Conservation (phyloP, 1,140 invertebrate species). For the Drosophila bipectinata region DNA sequence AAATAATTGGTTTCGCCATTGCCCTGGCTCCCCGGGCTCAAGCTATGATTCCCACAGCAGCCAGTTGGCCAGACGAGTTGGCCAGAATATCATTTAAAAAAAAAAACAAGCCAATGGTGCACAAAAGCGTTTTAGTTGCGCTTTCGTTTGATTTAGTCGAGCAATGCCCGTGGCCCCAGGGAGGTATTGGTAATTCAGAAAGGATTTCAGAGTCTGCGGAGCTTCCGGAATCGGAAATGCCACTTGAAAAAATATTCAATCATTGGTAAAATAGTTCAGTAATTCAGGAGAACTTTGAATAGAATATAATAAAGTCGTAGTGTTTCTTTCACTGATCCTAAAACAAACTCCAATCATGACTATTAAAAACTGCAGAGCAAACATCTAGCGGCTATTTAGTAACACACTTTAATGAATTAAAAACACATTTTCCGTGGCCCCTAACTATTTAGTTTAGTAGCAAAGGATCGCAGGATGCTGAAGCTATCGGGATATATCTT, state of each 20-base stretch:
- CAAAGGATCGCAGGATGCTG: constrained; percentile 6
- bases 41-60: constrained; percentile 21
- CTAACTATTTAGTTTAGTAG: no score
- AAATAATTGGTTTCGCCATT: constrained; percentile 67
- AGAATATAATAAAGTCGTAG: background rate
- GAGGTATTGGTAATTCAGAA: constrained; percentile 28
- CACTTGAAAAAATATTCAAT: constrained; percentile 8
- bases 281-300: background rate
- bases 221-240: constrained; percentile 4
- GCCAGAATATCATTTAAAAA: constrained; percentile 72
- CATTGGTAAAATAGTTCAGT: background rate
- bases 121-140: constrained; percentile 68
- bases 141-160: constrained; percentile 58
- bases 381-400: constrained; percentile 63
- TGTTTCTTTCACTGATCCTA: constrained; percentile 16
- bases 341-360: constrained; percentile 34
- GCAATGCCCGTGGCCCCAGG: constrained; percentile 13
- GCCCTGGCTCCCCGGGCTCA: constrained; percentile 13
- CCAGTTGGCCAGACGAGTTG: constrained; percentile 21
- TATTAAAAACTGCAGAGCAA: constrained; percentile 67
- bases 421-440: constrained; percentile 35
- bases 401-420: constrained; percentile 62
- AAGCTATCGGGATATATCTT: constrained; percentile 19
- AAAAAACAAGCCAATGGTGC: constrained; percentile 78
- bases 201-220: constrained; percentile 6